Evolutionary conservation across 2,888 invertebrate genomes (phyloP).

Genomic region (Pristionchus entomophagus): DNA sequence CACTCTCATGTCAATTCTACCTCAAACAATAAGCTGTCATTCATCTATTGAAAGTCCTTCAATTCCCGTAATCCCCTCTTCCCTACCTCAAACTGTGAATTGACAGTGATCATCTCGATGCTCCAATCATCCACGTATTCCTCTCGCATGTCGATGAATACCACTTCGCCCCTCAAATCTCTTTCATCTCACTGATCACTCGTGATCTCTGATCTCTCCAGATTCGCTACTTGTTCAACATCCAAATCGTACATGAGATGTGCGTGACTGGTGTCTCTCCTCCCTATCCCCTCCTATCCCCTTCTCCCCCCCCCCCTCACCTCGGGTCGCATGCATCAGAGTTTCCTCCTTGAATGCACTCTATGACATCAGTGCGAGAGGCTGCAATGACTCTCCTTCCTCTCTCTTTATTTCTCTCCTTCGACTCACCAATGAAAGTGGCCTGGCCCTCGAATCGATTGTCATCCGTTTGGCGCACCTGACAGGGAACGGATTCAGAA

Average conservation of each 20-base stretch:
- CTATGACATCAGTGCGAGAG: not conserved
- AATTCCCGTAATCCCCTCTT: too few species aligned
- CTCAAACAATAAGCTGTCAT: too few species aligned
- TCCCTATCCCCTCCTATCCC: not conserved
- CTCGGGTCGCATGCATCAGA: slow-evolving; percentile 10
- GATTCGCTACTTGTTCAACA: too few species aligned
- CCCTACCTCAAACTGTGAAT: slow-evolving; percentile 9
- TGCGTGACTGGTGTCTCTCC: too few species aligned
- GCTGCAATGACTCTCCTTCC: not conserved
- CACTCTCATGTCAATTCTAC: too few species aligned
- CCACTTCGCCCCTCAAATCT: not conserved
- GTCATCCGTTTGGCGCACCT: not conserved
- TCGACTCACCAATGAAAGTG: not conserved
- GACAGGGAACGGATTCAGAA: not conserved
- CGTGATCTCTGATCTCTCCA: too few species aligned
- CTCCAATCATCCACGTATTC: slow-evolving; percentile 43
- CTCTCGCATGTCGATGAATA: slow-evolving; percentile 22
- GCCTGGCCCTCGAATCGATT: slow-evolving; percentile 14
- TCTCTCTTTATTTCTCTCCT: not conserved
- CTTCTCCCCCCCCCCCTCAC: not conserved
- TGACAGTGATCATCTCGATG: slow-evolving; percentile 22
- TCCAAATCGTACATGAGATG: too few species aligned
- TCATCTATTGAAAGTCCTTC: too few species aligned
- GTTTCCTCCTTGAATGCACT: slow-evolving; percentile 26
- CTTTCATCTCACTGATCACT: too few species aligned